Evolutionary conservation across 2,797 vertebrate genomes (phyloP), one percentile per base, ranked within the genome.

Genomic region (Halcyon chelicuti): DNA sequence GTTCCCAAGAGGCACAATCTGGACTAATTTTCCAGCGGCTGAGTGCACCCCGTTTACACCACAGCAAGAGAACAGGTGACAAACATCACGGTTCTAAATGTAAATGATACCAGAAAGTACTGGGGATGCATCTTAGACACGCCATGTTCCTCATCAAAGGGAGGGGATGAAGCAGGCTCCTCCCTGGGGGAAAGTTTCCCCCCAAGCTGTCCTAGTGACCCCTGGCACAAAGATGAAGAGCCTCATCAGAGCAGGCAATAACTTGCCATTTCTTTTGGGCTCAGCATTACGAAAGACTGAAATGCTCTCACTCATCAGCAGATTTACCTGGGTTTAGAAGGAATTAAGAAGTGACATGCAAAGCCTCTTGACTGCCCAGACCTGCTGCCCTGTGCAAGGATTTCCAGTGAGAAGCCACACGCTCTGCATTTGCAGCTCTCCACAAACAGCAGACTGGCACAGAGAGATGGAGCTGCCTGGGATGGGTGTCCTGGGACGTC

Each of bases 351-450:
- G n/a, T 18, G n/a, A 57, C 0, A 0, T 1, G 10, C 54, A 46
- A 78, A 61, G 29, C 15, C 52, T 84, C 42, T 5, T 5, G 5
- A 10, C 17, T 65, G 47, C 37, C 58, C 81, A 47, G 47, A n/a
- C 65, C n/a, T 37, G 21, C 67, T 8, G 2, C 23, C 29, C 61
- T 2, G 0, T 2, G 3, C 39, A 21, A 18, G 58, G 40, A 19
- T 61, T 75, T 33, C 17, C 89, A 15, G 1, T 0, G 13, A 22
- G 46, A 44, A 85, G 14, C 2, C 33, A n/a, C 1, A 0, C 26
- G 73, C 33, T 62, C 14, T 17, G 23, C 19, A 3, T 47, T 22
- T 73, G 46, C 18, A 79, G 65, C 65, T 28, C 55, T n/a, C 19
- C 63, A 5, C 10, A 3, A 29, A 18, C 74, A 61, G 37, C 13